These are phyloP conservation scores for Sinhomidia bicolor DNA, from an alignment of 2,888 invertebrate genomes.

Conservation along the genomic window DNA sequence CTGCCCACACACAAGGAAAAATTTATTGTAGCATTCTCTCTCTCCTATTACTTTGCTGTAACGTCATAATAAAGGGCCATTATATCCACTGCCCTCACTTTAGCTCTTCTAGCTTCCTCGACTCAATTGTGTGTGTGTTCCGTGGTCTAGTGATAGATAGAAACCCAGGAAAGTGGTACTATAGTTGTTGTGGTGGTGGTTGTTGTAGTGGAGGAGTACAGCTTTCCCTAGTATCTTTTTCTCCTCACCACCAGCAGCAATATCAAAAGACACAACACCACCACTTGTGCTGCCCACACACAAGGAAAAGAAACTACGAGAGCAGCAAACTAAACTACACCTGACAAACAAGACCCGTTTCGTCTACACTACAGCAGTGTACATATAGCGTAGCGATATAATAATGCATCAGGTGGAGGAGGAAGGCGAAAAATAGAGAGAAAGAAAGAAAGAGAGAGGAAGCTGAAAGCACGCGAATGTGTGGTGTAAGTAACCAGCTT, in stretches of 20 bases:
- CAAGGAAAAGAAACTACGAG: background rate
- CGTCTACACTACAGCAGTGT: too few species aligned
- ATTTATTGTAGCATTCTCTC: background rate
- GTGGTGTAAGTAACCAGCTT: background rate
- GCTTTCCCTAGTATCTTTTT: background rate
- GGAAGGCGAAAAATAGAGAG: background rate
- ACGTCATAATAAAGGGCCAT: conserved; percentile 26
- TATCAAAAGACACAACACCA: background rate
- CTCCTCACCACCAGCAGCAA: background rate
- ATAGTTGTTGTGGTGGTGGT: background rate
- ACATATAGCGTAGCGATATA: background rate
- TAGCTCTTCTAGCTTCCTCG: background rate
- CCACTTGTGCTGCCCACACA: background rate
- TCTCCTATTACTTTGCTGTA: background rate
- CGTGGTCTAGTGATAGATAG: too few species aligned
- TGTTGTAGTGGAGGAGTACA: too few species aligned
- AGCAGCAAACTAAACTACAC: background rate
- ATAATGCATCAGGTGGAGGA: conserved; percentile 64
- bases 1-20: background rate
- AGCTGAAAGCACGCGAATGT: background rate
- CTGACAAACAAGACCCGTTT: conserved; percentile 33
- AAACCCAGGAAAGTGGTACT: conserved; percentile 1
- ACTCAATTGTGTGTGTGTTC: background rate
- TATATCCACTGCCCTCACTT: too few species aligned
- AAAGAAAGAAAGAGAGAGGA: background rate